Conservation (phyloP, 2,888 invertebrate species). For the Tridacna crocea region DNA sequence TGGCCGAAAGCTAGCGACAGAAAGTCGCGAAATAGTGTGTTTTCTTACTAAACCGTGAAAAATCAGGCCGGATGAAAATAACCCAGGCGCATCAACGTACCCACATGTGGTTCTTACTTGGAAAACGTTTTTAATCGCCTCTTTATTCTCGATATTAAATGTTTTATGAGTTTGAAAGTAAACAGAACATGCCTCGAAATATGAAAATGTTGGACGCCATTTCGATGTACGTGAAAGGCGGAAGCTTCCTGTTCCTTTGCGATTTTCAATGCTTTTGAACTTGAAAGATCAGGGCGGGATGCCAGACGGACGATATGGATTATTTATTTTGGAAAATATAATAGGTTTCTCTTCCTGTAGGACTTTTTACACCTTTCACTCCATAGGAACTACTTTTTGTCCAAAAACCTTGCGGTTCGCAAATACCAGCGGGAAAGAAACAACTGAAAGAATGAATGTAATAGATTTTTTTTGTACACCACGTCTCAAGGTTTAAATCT, state of each 20-base stretch:
- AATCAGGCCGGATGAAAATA: conserved; percentile 56
- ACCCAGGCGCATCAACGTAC: conserved; percentile 57
- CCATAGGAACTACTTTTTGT: too few relatives aligned
- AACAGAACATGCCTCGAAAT: conserved; percentile 15
- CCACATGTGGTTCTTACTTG: conserved; percentile 49
- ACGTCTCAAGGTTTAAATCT: too few relatives aligned
- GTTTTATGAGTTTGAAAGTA: conserved; percentile 25
- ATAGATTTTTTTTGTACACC: too few relatives aligned
- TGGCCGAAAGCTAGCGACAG: conserved; percentile 36
- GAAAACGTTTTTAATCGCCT: conserved; percentile 1
- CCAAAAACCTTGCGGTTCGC: too few relatives aligned
- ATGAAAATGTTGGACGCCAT: background rate
- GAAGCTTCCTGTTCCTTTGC: background rate
- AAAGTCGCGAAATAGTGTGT: conserved; percentile 43
- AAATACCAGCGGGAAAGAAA: too few relatives aligned
- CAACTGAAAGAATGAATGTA: too few relatives aligned
- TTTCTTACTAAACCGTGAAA: conserved; percentile 58
- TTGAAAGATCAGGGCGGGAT: background rate
- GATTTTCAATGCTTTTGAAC: background rate
- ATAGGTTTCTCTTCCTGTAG: conserved; percentile 2
- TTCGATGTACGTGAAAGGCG: conserved; percentile 5
- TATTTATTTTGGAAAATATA: conserved; percentile 11
- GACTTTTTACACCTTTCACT: background rate
- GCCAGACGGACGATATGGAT: conserved; percentile 8
- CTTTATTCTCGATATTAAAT: conserved; percentile 25